phyloP scores from a whole-genome alignment of 2,888 invertebrate species.

The Dicycla oo region DNA sequence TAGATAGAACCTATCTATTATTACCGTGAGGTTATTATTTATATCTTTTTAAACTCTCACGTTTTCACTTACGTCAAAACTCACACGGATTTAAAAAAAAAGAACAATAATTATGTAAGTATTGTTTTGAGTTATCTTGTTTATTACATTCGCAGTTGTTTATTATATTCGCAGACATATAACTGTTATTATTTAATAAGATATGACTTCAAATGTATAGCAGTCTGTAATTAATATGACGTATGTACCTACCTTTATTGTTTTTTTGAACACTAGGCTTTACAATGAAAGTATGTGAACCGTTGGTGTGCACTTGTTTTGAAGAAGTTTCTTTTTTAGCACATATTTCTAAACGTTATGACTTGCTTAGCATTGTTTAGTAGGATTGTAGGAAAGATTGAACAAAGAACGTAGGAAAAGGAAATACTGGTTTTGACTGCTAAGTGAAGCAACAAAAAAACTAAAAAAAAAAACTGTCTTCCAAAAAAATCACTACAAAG shows the following conservation, averaged over 20 bases:
- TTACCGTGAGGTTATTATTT: not conserved
- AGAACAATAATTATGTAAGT: slow-evolving; percentile 27
- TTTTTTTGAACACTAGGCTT: slow-evolving; percentile 28
- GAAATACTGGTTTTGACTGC: not conserved
- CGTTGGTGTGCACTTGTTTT: slow-evolving; percentile 17
- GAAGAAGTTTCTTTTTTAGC: slow-evolving; percentile 32
- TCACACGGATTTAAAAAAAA: slow-evolving; percentile 33
- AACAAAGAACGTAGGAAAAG: not conserved
- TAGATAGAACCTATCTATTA: too few relatives aligned
- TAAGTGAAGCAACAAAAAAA: not conserved
- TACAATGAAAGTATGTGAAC: slow-evolving; percentile 53
- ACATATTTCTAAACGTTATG: slow-evolving; percentile 18
- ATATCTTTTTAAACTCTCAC: slow-evolving; percentile 30
- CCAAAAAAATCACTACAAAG: too few relatives aligned
- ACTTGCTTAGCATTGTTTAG: not conserved
- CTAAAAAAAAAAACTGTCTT: too few relatives aligned
- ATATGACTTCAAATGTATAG: slow-evolving; percentile 8
- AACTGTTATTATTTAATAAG: slow-evolving; percentile 14
- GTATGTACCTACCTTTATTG: not conserved
- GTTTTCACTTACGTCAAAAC: slow-evolving; percentile 44
- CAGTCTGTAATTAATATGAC: slow-evolving; percentile 22
- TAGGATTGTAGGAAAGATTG: not conserved
- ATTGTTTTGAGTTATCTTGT: not conserved
- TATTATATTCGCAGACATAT: not conserved
- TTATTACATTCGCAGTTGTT: not conserved